Conservation (phyloP, 1,140 invertebrate species). For the Hylaeus anthracinus region DNA sequence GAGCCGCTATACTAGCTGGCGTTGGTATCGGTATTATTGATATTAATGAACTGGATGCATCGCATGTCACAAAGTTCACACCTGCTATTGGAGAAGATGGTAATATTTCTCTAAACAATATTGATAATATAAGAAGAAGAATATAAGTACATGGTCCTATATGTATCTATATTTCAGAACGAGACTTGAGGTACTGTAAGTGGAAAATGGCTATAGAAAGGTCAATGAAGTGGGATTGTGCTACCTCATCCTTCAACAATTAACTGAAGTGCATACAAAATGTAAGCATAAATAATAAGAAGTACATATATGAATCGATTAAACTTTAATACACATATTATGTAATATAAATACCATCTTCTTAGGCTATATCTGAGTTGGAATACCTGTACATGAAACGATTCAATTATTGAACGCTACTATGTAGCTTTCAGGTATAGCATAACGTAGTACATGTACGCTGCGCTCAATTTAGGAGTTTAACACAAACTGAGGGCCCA, state of each 20-base stretch:
- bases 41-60: constrained; percentile 79
- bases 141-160: constrained; percentile 15
- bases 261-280: constrained; percentile 38
- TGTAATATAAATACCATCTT: not conserved
- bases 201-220: constrained; percentile 93
- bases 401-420: not conserved
- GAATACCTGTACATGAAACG: not conserved
- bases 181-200: constrained; percentile 87
- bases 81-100: constrained; percentile 86
- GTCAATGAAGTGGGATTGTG: constrained; percentile 88
- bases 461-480: not conserved
- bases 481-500: not conserved
- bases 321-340: not conserved
- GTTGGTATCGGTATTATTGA: constrained; percentile 85
- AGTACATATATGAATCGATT: constrained; percentile 6
- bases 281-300: constrained; percentile 11
- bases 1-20: constrained; percentile 91
- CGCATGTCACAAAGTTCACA: constrained; percentile 84
- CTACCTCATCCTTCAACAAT: constrained; percentile 44
- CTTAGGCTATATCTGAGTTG: not conserved
- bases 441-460: not conserved
- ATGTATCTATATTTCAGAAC: constrained; percentile 79
- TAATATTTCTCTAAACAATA: constrained; percentile 56
- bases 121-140: not conserved
- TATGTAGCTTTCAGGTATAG: not conserved